Conservation (phyloP, 1,140 invertebrate genomes). For the Eulimnadia texana region DNA sequence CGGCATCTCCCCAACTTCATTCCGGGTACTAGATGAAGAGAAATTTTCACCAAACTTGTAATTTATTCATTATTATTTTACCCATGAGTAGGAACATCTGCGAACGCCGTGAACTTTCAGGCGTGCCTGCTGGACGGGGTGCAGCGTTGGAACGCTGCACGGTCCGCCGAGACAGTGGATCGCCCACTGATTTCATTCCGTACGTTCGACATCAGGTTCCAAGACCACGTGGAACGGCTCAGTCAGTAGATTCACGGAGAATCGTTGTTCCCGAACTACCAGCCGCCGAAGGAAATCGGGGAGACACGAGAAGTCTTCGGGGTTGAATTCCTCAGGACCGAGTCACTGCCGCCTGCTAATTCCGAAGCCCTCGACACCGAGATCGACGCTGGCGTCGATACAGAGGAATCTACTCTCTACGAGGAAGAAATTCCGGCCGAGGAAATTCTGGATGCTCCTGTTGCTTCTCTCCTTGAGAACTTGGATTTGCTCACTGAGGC, state of each 20-base stretch:
- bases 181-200: no score
- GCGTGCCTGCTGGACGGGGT: no score
- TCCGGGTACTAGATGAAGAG: no score
- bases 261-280: not conserved
- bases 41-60: no score
- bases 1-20: no score
- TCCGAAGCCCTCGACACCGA: not conserved
- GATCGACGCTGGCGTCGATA: not conserved
- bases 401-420: not conserved
- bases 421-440: not conserved
- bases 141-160: no score
- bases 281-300: not conserved
- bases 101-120: no score
- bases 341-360: not conserved
- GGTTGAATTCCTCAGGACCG: not conserved
- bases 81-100: no score
- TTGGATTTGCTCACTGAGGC: not conserved
- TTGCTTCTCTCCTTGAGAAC: not conserved
- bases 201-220: no score
- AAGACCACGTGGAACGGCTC: not conserved
- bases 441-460: not conserved
- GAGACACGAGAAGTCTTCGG: not conserved
- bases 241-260: not conserved
- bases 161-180: no score
- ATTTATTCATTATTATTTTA: no score